These are phyloP conservation scores for Falco berigora DNA, from an alignment of 2,797 vertebrate species.

Conservation along the genomic window DNA sequence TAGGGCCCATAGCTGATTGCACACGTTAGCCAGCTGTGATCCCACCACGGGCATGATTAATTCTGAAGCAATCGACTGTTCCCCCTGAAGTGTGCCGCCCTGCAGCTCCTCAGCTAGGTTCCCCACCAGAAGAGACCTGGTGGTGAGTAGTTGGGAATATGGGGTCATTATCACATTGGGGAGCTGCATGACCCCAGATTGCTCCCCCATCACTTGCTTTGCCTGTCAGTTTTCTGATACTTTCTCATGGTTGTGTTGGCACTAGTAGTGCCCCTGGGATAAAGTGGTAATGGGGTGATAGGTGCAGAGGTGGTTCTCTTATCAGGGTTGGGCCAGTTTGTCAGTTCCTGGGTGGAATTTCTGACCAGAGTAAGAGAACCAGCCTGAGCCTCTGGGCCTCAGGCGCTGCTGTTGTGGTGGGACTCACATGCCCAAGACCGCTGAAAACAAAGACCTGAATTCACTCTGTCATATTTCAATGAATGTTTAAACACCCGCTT, in stretches of 20 bases:
- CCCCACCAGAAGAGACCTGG: not conserved
- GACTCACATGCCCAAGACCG: not conserved
- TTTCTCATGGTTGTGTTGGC: not conserved
- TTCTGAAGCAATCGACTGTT: not conserved
- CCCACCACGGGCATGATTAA: not conserved
- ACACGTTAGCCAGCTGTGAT: not conserved
- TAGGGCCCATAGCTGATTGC: not conserved
- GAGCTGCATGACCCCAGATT: not conserved
- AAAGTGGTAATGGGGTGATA: not conserved
- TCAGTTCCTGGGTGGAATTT: not conserved
- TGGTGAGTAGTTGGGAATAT: not conserved
- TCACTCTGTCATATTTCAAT: not conserved
- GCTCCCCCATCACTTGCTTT: not conserved
- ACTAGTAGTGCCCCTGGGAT: not conserved
- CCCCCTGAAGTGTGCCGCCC: accelerated
- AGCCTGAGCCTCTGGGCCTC: not conserved
- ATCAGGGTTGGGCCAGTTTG: not conserved
- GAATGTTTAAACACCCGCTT: not conserved
- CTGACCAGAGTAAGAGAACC: not conserved
- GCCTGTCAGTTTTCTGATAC: not conserved
- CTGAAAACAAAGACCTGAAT: not conserved
- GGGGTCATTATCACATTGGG: not conserved
- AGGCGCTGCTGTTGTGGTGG: not conserved
- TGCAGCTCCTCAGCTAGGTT: not conserved
- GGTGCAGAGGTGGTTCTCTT: not conserved